Evolutionary conservation across 2,797 vertebrate species (phyloP).

Genomic region (Myotis planiceps): DNA sequence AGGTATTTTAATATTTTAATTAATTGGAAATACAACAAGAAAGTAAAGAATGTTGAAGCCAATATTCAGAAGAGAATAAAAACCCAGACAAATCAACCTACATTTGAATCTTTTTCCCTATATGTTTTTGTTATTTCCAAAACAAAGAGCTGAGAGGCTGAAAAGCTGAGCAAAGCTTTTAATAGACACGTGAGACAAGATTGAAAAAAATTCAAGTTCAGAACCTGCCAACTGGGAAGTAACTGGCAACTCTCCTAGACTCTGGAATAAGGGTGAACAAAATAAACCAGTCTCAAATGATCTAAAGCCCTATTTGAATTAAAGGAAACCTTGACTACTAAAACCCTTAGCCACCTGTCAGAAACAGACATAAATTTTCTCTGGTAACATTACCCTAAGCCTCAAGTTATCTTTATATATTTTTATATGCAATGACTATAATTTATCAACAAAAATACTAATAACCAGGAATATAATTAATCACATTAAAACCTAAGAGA

Average conservation of each 20-base stretch:
- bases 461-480: slow-evolving; percentile 9
- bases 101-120: not conserved
- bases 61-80: slow-evolving; percentile 34
- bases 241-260: not conserved
- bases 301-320: not conserved
- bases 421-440: not conserved
- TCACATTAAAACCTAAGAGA: slow-evolving; percentile 30
- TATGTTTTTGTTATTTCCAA: not conserved
- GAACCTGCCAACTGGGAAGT: not conserved
- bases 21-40: not conserved
- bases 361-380: slow-evolving; percentile 32
- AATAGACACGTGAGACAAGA: not conserved
- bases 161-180: not conserved
- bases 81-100: not conserved
- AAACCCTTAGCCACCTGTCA: not conserved
- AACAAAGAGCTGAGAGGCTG: not conserved
- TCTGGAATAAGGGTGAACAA: slow-evolving; percentile 7
- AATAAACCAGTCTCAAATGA: not conserved
- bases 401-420: not conserved
- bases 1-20: slow-evolving; percentile 32
- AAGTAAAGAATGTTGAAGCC: not conserved
- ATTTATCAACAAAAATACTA: slow-evolving; percentile 1
- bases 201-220: slow-evolving; percentile 43
- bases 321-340: slow-evolving; percentile 27
- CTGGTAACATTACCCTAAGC: not conserved